Base-by-base conservation (phyloP, 2,888 invertebrate genomes). In the Taphrorychus bicolor region DNA sequence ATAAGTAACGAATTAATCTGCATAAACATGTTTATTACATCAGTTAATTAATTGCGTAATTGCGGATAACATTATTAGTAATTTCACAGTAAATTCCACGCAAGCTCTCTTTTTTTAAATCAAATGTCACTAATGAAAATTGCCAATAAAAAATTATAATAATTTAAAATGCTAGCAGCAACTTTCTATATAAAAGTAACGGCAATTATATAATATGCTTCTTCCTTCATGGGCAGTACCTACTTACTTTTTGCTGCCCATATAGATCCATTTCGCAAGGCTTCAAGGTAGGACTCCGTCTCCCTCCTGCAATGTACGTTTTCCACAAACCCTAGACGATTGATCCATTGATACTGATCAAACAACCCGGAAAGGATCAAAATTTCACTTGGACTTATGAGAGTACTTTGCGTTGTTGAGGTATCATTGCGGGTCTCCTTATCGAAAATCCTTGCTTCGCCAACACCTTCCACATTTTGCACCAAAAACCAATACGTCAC, bases 241-340 rank as follows among this genome's bases (percentile, higher is more conserved):
- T 41, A 88, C 91, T 89, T 80, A 93, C 93, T 91, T 84, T 89
- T 90, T 32, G 91, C 89, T 7, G 93, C 93, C 93, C 93, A 93
- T 48, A 83, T 82, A 76, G 85, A 84, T 75, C 85, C 91, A 73
- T 84, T 88, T 78, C 76, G 84, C 63, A 87, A 83, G 60, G 85
- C 89, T 76, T 80, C 83, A 19, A 90, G 76, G 78, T 88, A 90
- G 24, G 80, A 78, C 70, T 83, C 82, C 82, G 89, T 83, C 71
- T 88, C 86, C 11, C 81, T 79, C 5, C 83, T 83, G 74, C 90
- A 90, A 21, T 66, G 66, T 14, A 58, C 32, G 59, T 77, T 76
- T 18, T 74, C 70, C 32, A 81, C 40, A n/a, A 69, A 57, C 0
- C 58, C 56, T 51, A 78, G 66, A 48, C 74, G 73, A 21, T 70